Base-by-base conservation (phyloP, 2,113 vertebrate genomes). In the Columba livia region DNA sequence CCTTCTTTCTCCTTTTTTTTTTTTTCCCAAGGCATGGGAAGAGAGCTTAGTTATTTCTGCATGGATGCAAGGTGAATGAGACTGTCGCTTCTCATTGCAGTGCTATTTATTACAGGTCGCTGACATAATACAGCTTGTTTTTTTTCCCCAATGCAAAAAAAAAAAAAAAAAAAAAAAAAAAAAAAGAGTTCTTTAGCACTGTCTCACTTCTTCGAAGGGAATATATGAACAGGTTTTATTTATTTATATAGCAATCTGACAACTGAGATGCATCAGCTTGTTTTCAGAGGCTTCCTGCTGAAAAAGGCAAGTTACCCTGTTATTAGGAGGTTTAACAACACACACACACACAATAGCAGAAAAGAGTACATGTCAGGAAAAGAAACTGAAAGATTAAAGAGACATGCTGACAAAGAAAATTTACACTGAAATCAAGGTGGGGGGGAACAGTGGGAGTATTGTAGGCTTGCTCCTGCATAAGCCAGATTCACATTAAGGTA, bases 91-190 rank as follows among this genome's bases (percentile, higher is more conserved):
- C 98, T 98, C 95, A 97, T 97, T 97, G 98, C 97, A 95, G 97
- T 96, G 97, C 98, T 98, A 98, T 98, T 99, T 98, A 98, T 98
- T 98, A 98, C 98, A 98, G 98, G 98, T 98, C 94, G 97, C 98
- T 98, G 98, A 98, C 95, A 98, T 95, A 98, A 98, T 85, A 97
- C 91, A 97, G 97, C 97, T 96, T 97, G 97, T 97, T 97, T 94
- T 77, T 77, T 40, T 16, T 12, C 24, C 29, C 13, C 24, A 17
- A 20, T 18, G 17, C 10, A 40, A 44, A 72, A 40, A 32, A 51
- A n/a, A 31, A 97, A 95, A 79, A 47, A 69, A 96, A 97, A 94
- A 50, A 10, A 36, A 85, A 26, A 61, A n/a, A 10, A 21, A 21
- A 44, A 44, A 18, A 44, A 51, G 34, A 96, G 85, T 97, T 97